A percentile compares a stretch with the other conserved stretches of the same genome.
Conservation (phyloP, 2,113 vertebrate species). For the Cebus imitator region DNA sequence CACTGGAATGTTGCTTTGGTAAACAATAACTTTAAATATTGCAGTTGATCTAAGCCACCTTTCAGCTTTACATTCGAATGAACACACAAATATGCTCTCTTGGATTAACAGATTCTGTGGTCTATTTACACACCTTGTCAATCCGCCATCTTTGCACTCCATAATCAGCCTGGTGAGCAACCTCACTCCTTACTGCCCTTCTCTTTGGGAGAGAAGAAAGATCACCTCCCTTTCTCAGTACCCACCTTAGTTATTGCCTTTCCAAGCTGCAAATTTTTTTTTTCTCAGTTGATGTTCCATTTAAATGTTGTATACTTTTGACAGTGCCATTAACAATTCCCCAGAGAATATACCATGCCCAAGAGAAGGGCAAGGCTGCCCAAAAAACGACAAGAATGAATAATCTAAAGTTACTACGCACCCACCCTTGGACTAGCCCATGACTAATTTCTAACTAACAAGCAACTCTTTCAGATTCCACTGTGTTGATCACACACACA, state of each 20-base stretch:
- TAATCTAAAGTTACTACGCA: background rate
- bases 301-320: constrained; percentile 13
- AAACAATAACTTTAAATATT: constrained; percentile 59
- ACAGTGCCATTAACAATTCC: constrained; percentile 19
- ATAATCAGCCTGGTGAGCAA: constrained; percentile 1
- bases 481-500: background rate
- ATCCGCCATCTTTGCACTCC: background rate
- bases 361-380: constrained; percentile 5
- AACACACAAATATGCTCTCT: background rate
- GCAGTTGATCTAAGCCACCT: constrained; percentile 12
- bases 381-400: constrained; percentile 10
- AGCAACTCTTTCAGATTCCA: background rate
- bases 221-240: background rate
- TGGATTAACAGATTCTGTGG: constrained; percentile 29
- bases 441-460: constrained; percentile 37
- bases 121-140: constrained; percentile 31
- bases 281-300: background rate
- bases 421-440: background rate
- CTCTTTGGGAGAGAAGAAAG: constrained; percentile 40
- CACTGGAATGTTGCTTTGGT: constrained; percentile 3
- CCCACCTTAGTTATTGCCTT: constrained; percentile 30
- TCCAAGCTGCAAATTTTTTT: constrained; percentile 11
- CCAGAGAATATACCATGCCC: background rate
- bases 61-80: constrained; percentile 14
- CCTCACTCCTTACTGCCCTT: background rate